A percentile compares a stretch with the other conserved stretches of the same genome.
Conservation (phyloP, 2,888 invertebrate genomes). For the Dioctria rufipes region DNA sequence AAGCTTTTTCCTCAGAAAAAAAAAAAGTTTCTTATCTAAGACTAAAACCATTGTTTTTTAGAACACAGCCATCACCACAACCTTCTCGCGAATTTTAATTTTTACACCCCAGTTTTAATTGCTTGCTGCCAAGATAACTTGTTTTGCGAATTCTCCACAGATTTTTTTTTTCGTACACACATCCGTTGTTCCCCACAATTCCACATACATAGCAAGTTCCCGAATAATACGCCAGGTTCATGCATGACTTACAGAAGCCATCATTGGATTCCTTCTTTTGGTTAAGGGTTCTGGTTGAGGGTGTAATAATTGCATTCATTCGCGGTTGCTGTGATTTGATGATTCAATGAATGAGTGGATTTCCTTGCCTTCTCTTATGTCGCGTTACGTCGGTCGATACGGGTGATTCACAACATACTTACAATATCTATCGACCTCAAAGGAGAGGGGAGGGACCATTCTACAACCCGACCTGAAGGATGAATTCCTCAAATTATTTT, state of each 20-base stretch:
- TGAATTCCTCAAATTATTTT: not conserved
- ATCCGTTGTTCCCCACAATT: not conserved
- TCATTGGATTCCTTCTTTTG: not conserved
- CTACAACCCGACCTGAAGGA: not conserved
- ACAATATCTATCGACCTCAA: too few relatives aligned
- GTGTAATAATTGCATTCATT: slow-evolving; percentile 32
- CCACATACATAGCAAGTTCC: not conserved
- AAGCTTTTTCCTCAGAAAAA: not conserved
- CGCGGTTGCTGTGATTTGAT: slow-evolving; percentile 32
- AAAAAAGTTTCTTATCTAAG: not conserved
- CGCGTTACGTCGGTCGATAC: not conserved
- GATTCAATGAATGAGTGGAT: slow-evolving; percentile 25
- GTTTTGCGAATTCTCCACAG: not conserved
- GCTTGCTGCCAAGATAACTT: not conserved
- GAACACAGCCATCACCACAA: not conserved
- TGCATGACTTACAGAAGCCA: slow-evolving; percentile 2
- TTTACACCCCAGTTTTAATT: not conserved
- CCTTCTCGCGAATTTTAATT: slow-evolving; percentile 2
- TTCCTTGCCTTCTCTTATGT: not conserved
- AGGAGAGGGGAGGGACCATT: not conserved
- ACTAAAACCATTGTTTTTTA: not conserved
- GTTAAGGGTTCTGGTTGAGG: not conserved
- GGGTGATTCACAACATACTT: not conserved
- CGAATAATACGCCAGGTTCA: not conserved
- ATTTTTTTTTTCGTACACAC: not conserved